Base-by-base conservation (phyloP, 2,113 vertebrate species). In the Muntiacus reevesi region DNA sequence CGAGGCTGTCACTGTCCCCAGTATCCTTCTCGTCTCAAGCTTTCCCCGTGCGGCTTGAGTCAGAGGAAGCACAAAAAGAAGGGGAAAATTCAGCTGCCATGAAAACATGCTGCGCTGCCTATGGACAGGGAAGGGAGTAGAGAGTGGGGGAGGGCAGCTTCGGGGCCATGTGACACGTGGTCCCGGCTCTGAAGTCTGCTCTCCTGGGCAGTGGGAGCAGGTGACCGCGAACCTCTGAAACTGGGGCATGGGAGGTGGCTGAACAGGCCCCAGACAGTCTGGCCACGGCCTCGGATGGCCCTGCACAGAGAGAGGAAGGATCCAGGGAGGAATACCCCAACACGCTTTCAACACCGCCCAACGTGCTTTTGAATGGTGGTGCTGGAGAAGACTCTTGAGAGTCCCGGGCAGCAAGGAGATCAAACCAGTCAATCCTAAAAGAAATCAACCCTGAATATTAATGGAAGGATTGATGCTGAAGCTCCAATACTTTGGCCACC, bases 231-330 rank as follows among this genome's bases (percentile, higher is more conserved):
- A 15, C 17, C n/a, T 36, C 27, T 9, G 25, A 52, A 67, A 17
- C 19, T 7, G 28, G 67, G 43, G 5, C 36, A 4, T 0, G 7
- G 81, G 33, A 82, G 79, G 79, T 9, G 11, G 30, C 50, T 36
- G 50, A 82, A n/a, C 50, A 82, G 47, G 78, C 47, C 30, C 17
- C 10, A 21, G 6, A 23, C 5, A 52, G 10, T 33, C 79, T 21
- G 79, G 64, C 47, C 17, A 55, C 14, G 13, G 2, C 43, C 27
- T 0, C 0, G 0, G 33, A 11, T 2, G 8, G 17, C 2, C 54
- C 2, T 13, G 16, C 6, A 5, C 19, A 1, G 13, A 33, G 6
- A 55, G 17, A 25, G 16, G 28, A n/a, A 59, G 33, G 11, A 4
- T 15, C 17, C 0, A 23, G 91, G 60, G 36, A 17, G 28, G 54